These are phyloP conservation scores for Paramuricea clavata DNA, from an alignment of 92 coral and sea anemone genomes.

Conservation along the genomic window DNA sequence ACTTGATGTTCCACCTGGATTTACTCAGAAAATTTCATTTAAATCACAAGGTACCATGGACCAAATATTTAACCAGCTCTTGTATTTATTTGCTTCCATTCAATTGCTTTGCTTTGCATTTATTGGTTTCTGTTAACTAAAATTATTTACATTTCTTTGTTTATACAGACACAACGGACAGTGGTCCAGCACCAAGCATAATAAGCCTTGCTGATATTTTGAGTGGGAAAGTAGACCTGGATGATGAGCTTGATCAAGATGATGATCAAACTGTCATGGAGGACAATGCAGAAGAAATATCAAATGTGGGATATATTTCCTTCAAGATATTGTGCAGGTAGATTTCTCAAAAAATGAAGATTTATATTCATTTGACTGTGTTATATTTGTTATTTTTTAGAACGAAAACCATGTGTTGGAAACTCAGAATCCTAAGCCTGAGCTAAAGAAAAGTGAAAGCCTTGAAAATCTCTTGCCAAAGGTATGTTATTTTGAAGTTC, in stretches of 20 bases:
- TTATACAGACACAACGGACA: background rate
- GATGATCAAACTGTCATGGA: slow-evolving; percentile 60
- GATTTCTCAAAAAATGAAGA: too few species aligned
- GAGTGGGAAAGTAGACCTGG: slow-evolving; percentile 80
- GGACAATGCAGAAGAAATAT: slow-evolving; percentile 23
- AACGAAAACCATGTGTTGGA: slow-evolving; percentile 6
- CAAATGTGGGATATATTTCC: background rate
- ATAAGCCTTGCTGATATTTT: slow-evolving; percentile 81
- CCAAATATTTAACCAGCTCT: too few species aligned
- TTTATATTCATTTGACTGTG: too few species aligned
- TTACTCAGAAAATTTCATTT: slow-evolving; percentile 66
- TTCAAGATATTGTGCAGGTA: background rate
- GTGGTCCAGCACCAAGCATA: slow-evolving; percentile 35
- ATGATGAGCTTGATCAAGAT: slow-evolving; percentile 76
- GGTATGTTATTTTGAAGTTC: slow-evolving; percentile 20
- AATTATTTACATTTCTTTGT: background rate
- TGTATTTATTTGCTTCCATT: background rate
- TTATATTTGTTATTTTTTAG: slow-evolving; percentile 3
- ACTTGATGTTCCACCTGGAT: slow-evolving; percentile 87
- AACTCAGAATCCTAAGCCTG: background rate
- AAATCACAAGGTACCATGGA: slow-evolving; percentile 29
- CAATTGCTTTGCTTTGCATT: background rate
- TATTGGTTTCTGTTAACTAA: too few species aligned
- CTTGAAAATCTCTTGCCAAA: slow-evolving; percentile 54
- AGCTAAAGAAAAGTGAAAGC: slow-evolving; percentile 43